Base-by-base conservation (phyloP, 2,888 invertebrate genomes). In the Apamea monoglypha region DNA sequence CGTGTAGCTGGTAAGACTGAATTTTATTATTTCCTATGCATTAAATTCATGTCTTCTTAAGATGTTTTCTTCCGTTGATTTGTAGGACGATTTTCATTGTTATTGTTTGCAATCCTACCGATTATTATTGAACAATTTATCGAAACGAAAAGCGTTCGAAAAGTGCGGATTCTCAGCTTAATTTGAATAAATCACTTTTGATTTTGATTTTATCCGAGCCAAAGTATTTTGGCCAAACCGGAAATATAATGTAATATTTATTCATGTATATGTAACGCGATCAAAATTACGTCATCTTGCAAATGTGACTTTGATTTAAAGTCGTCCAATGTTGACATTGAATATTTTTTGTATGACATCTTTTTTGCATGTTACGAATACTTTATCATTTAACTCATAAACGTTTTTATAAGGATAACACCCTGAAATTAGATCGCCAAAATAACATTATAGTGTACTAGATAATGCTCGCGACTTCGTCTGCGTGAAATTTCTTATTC, bases 401-500 rank as follows among this genome's bases (percentile, higher is more conserved):
- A 74, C 44, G 67, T 80, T 86, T 82, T 85, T 87, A 25, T 70
- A 29, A n/a, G 18, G 14, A 63, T 74, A 36, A 78, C 77, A 80
- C 74, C 74, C 78, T 72, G 59, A 80, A 81, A 78, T 87, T 76
- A 72, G 67, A 61, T 80, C 40, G 6, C 36, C 21, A 59, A 77
- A 68, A 70, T 63, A 64, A 59, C 25, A 69, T 50, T 50, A 32
- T 70, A 56, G 56, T 56, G 3, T 3, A 56, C 10, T 10, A 56
- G 56, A 1, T 10, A 10, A 6, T 10, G 8, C 10, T 10, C 25
- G 56, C 56, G 25, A 25, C 10, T 56, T 53, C 10, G 21, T 8
- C 0, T 8, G 8, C 56, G 3, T 10, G 56, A 56, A 56, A 25
- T 56, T 56, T 56, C 10, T 56, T 10, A 25, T 56, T 25, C 25